Base-by-base conservation (phyloP, 2,797 vertebrate genomes). In the Luscinia megarhynchos region DNA sequence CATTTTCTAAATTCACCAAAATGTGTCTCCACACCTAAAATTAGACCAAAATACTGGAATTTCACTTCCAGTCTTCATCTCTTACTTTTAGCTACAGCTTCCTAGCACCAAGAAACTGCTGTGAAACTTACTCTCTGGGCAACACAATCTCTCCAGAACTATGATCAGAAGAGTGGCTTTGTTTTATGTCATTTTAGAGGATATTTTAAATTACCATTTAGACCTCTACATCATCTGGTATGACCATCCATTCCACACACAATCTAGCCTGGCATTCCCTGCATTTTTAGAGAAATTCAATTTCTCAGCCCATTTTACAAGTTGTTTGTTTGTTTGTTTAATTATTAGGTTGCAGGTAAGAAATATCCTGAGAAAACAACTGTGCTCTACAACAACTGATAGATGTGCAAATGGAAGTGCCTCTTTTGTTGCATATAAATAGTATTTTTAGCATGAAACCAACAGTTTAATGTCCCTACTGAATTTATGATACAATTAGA, bases 401-500 rank as follows among this genome's bases (percentile, higher is more conserved):
- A 91, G 62, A 93, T 70, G 24, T 84, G 67, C 70, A 91, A 86
- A 84, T 57, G 36, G 40, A 86, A 69, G 4, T 11, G 7, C 61
- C 59, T 90, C 80, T 76, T 76, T 76, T 45, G 21, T 41, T 84
- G 58, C 93, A 90, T 29, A 88, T 19, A 90, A 91, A 68, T 41
- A 84, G 29, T 75, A 79, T 84, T 95, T 92, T 81, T 87, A 93
- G 70, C 53, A 86, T 32, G n/a, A 91, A 94, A 84, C 11, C 41
- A 94, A 48, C 26, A 89, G 46, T 51, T 11, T 41, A 72, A 64
- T 0, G 3, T 86, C 88, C 91, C 87, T 90, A n/a, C 46, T 67
- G 77, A 94, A 77, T 96, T 88, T 77, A 82, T 30, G 26, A 68
- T 84, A 80, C 70, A 94, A 87, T 93, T 91, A 95, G 26, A 70